Conservation (phyloP, 92 coral and sea anemone genomes). For the Porites cylindrica region DNA sequence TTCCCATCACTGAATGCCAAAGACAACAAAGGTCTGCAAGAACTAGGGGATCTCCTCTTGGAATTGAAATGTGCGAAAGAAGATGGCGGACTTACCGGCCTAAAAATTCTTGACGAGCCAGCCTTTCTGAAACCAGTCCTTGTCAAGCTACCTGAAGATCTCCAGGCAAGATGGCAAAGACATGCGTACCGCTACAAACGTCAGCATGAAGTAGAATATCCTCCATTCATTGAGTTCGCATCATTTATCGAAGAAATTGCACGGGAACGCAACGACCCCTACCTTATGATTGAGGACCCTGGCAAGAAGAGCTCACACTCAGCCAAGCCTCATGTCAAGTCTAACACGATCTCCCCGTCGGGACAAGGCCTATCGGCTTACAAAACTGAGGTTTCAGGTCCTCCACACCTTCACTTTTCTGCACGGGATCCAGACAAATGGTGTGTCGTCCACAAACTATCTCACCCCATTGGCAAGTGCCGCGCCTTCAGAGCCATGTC, state of each 20-base stretch:
- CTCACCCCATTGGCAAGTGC: slow-evolving; percentile 61
- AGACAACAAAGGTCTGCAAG: slow-evolving; percentile 61
- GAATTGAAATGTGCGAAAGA: slow-evolving; percentile 70
- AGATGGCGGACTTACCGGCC: slow-evolving; percentile 67
- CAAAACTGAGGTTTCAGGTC: slow-evolving; percentile 31
- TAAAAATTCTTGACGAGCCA: slow-evolving; percentile 59
- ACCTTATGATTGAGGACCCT: slow-evolving; percentile 36
- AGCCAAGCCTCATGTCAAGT: neutral
- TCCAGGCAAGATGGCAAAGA: slow-evolving; percentile 71
- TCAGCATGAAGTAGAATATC: slow-evolving; percentile 50
- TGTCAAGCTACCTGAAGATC: slow-evolving; percentile 53
- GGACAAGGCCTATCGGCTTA: slow-evolving; percentile 10
- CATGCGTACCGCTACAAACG: slow-evolving; percentile 54
- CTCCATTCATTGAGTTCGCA: slow-evolving; percentile 65
- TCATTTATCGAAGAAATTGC: slow-evolving; percentile 55
- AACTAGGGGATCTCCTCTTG: slow-evolving; percentile 62
- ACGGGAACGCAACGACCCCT: slow-evolving; percentile 65
- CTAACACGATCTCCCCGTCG: neutral
- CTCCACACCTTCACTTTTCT: neutral
- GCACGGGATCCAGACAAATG: slow-evolving; percentile 21
- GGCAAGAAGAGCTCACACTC: neutral
- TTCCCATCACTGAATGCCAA: slow-evolving; percentile 50
- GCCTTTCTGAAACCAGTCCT: slow-evolving; percentile 44
- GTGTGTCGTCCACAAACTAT: slow-evolving; percentile 51
- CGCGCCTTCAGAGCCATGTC: slow-evolving; percentile 54